Base-by-base conservation (phyloP, 2,888 invertebrate species). In the Tetragnatha montana region DNA sequence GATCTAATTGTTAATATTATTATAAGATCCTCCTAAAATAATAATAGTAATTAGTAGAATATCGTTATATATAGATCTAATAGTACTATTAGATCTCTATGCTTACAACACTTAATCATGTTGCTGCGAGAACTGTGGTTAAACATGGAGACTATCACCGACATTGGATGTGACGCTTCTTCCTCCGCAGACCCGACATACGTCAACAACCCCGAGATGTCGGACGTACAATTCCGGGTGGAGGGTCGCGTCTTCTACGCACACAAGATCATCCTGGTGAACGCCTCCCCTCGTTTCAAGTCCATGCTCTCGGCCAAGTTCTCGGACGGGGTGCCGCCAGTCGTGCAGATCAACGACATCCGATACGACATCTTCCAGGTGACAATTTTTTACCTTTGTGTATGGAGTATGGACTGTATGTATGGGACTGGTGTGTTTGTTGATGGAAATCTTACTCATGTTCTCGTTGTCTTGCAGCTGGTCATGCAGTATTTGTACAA, bases 401-500 rank as follows among this genome's bases (percentile, higher is more conserved):
- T 21, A 21, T 75, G 49, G 19, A 75, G 50, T 2, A 17, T 17
- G 68, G 68, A 14, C 10, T 35, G 35, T 35, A 35, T 35, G 68
- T 17, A 68, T 68, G n/a, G n/a, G n/a, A 68, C 14, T 68, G n/a
- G n/a, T 68, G n/a, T 68, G n/a, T 3, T n/a, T 68, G 69, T n/a
- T 17, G 10, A 12, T 68, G 6, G 69, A 7, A 74, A 74, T 19
- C 19, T 14, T 8, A 21, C 22, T 8, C 3, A 8, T 8, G 12
- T 17, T 51, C 21, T 19, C 74, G 47, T 88, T 73, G 17, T 74
- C 91, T 94, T 93, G 73, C 93, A 97, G 97, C 95, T 97, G 95
- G 96, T 97, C 51, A 98, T 98, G 97, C 97, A 97, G 93, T 98
- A 97, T 94, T 94, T 98, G 82, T 98, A 98, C 94, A 97, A 97